Percentiles rank a stretch among this genome's conserved stretches.
Conservation (phyloP, 2,797 vertebrate species). For the Kryptolebias ocellatus region DNA sequence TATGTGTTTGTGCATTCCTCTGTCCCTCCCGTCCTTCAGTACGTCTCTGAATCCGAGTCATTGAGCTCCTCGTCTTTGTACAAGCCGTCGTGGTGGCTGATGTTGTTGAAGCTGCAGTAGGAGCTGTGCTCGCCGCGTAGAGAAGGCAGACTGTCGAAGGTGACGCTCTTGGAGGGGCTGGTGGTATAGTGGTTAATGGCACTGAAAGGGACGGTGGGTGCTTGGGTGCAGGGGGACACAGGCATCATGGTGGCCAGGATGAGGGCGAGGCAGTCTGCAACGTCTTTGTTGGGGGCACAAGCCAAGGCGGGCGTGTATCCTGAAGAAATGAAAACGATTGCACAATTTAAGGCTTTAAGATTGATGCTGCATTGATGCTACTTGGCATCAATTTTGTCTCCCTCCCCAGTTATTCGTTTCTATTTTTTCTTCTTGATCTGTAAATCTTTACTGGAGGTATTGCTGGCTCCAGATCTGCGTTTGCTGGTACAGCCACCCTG, state of each 20-base stretch:
- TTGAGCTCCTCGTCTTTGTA: conserved; percentile 95
- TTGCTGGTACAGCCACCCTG: neutral
- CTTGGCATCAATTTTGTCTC: neutral
- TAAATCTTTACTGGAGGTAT: neutral
- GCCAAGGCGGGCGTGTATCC: conserved; percentile 98
- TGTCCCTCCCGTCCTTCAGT: conserved; percentile 77
- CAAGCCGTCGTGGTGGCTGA: conserved; percentile 90
- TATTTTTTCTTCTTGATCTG: neutral
- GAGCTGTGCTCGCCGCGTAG: conserved; percentile 90
- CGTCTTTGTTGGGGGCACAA: conserved; percentile 97
- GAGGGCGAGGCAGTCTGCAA: conserved; percentile 96
- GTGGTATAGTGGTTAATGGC: conserved; percentile 94
- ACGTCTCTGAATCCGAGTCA: conserved; percentile 97
- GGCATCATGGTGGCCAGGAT: conserved; percentile 99
- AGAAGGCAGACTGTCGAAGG: conserved; percentile 91
- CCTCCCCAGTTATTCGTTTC: neutral
- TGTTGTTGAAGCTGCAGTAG: conserved; percentile 97
- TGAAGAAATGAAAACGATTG: conserved; percentile 53
- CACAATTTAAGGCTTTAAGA: neutral
- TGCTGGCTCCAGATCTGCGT: neutral
- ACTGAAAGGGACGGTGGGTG: conserved; percentile 90
- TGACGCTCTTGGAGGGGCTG: conserved; percentile 93
- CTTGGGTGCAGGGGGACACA: conserved; percentile 88
- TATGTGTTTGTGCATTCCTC: conserved; percentile 62
- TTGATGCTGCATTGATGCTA: neutral